Percentiles rank a stretch among this genome's conserved stretches.
Evolutionary conservation across 2,888 invertebrate genomes (phyloP).

Genomic region (Cheiracanthium punctorium): DNA sequence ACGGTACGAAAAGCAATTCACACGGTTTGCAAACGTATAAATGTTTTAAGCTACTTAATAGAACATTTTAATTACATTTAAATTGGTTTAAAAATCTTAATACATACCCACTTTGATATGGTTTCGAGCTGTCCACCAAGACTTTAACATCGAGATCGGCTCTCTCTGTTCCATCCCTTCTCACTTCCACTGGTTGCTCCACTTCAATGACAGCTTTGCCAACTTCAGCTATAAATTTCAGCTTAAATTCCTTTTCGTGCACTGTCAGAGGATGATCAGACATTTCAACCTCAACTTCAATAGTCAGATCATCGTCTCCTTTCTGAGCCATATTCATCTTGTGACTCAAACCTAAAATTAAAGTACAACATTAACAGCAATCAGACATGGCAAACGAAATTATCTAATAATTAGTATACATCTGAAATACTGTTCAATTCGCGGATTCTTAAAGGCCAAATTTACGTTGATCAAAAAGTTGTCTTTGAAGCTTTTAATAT

Average conservation of each 20-base stretch:
- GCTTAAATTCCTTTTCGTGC: conserved; percentile 50
- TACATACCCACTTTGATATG: conserved; percentile 68
- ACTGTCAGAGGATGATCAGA: conserved; percentile 71
- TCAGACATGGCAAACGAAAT: too few species aligned
- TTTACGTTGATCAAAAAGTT: too few species aligned
- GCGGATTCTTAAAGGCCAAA: too few species aligned
- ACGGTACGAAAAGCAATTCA: too few species aligned
- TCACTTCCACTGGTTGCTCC: conserved; percentile 64
- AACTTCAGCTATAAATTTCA: conserved; percentile 61
- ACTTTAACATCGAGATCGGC: conserved; percentile 62
- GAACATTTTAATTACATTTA: too few species aligned
- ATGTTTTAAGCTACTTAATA: too few species aligned
- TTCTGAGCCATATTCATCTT: conserved; percentile 65
- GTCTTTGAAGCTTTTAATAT: too few species aligned
- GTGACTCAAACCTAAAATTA: conserved; percentile 47
- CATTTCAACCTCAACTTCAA: conserved; percentile 71
- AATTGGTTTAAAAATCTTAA: too few species aligned
- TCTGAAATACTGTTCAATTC: too few species aligned
- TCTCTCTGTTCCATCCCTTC: conserved; percentile 61
- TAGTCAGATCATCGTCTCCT: conserved; percentile 71
- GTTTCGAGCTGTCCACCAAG: conserved; percentile 53
- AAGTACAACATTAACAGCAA: too few species aligned
- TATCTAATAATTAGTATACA: too few species aligned
- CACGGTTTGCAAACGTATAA: too few species aligned
- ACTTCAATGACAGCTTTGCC: conserved; percentile 39